These are phyloP conservation scores for Pasiphila rectangulata DNA, from an alignment of 2,888 invertebrate genomes.

Conservation along the genomic window DNA sequence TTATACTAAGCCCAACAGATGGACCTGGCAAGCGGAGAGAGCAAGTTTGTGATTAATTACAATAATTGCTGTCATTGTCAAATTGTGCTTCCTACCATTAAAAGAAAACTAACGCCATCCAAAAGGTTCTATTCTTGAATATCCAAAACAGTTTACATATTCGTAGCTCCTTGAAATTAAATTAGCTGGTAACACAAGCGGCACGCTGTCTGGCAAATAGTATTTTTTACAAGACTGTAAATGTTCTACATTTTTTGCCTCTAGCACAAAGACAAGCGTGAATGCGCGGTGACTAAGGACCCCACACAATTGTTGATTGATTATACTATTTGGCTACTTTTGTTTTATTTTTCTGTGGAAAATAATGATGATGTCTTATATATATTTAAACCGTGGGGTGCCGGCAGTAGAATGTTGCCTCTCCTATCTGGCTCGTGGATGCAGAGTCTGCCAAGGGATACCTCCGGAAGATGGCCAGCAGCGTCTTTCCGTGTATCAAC, in stretches of 20 bases:
- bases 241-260: constrained; percentile 57
- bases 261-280: constrained; percentile 33
- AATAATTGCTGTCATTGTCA: too few relatives aligned
- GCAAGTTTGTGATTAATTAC: too few relatives aligned
- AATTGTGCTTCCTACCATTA: neutral
- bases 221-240: constrained; percentile 43
- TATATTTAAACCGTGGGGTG: too few relatives aligned
- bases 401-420: too few relatives aligned
- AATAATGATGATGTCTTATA: constrained; percentile 5
- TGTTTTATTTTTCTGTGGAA: constrained; percentile 27
- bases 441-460: too few relatives aligned
- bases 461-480: too few relatives aligned
- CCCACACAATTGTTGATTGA: constrained; percentile 44
- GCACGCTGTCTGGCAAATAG: constrained; percentile 69
- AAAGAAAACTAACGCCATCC: too few relatives aligned
- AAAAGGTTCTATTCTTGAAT: neutral
- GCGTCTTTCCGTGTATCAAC: too few relatives aligned
- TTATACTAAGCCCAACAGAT: too few relatives aligned
- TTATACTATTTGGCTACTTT: constrained; percentile 36
- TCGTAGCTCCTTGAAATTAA: constrained; percentile 50
- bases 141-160: constrained; percentile 20
- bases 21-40: too few relatives aligned
- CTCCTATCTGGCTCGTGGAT: too few relatives aligned
- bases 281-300: constrained; percentile 28
- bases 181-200: constrained; percentile 58